Base-by-base conservation (phyloP, 2,888 invertebrate genomes). In the Nowickia ferox region DNA sequence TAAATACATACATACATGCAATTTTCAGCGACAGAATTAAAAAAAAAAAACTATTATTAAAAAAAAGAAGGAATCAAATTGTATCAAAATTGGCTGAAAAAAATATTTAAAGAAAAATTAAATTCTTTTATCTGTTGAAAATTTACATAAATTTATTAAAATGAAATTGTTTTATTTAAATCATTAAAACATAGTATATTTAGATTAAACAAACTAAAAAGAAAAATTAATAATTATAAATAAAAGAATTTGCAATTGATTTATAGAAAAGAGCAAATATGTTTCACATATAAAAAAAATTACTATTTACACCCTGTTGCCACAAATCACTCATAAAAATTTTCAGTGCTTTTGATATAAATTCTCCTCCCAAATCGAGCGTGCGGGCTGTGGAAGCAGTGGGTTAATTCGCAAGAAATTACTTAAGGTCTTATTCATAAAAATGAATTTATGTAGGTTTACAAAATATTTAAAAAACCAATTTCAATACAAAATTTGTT, bases 71-170 rank as follows among this genome's bases (percentile, higher is more conserved):
- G 10, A n/a, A 42, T 48, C 17, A 61, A 55, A 48, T n/a, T 63
- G 57, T 53, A 65, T 71, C 10, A 61, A 44, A 65, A 79, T 79
- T 79, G 79, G 71, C 79, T 44, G 40, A 3, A 42, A 51, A 51
- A 46, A 75, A 30, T 44, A 38, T 51, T 48, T n/a, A 69, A 55
- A 76, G 65, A 5, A 72, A 65, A 63, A 38, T 15, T 5, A 55
- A 63, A 72, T 65, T 72, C 51, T 79, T 79, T 61, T 72, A 72
- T 79, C 79, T 79, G 79, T 79, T 79, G 55, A 72, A 72, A 63
- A 71, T 71, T 71, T 55, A 65, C 63, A 69, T 72, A 79, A 71
- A 79, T 79, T 79, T 79, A 79, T 79, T 72, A 46, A 72, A 72
- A 71, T 63, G 19, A 71, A 72, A 72, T 79, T 79, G 63, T 79